Evolutionary conservation across 2,797 vertebrate species (phyloP), one percentile per base, ranked within the genome.

Genomic region (Brachyrhaphis roseni): DNA sequence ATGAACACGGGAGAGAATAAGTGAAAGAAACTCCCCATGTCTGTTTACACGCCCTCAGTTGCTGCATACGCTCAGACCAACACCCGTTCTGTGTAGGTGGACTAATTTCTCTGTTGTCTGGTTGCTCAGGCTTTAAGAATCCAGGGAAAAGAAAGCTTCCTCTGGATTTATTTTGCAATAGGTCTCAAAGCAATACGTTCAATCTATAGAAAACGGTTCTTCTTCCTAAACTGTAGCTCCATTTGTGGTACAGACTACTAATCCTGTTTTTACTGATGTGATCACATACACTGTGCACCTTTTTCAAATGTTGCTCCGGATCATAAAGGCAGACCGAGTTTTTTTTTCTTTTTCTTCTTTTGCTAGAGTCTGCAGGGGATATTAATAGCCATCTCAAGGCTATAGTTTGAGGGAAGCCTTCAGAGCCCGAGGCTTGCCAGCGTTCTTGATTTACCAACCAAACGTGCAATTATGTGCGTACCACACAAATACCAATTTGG

Each of bases 401-500:
- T 95, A 87, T 95, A 95, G 93, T 96, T 96, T 96, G 95, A 93
- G 95, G 95, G 85, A 90, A 94, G 90, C 91, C 89, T 90, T 93
- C 91, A 93, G 92, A 94, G 94, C 87, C 82, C 57, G 84, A 87
- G 91, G 92, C 93, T 93, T 89, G 93, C 94, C 94, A 93, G 84
- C 87, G 90, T 92, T 92, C 93, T 93, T 94, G 95, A 95, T 95
- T 94, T 94, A 87, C 94, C 94, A 94, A 92, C 92, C 94, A 92
- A 96, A 95, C 95, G 5, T 95, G 90, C 86, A 96, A 96, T 96
- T 96, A 96, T 92, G 89, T 91, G 89, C 87, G 83, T 85, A 91
- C 94, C 86, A 84, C 94, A 92, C 93, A 96, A 96, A 96, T 96
- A 95, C 94, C 91, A 95, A 95, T 96, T 95, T 96, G 93, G 95